Percentiles rank a stretch among this genome's conserved stretches.
These are phyloP conservation scores for Aleiodes leptofemur DNA, from an alignment of 2,888 invertebrate species.

Conservation along the genomic window DNA sequence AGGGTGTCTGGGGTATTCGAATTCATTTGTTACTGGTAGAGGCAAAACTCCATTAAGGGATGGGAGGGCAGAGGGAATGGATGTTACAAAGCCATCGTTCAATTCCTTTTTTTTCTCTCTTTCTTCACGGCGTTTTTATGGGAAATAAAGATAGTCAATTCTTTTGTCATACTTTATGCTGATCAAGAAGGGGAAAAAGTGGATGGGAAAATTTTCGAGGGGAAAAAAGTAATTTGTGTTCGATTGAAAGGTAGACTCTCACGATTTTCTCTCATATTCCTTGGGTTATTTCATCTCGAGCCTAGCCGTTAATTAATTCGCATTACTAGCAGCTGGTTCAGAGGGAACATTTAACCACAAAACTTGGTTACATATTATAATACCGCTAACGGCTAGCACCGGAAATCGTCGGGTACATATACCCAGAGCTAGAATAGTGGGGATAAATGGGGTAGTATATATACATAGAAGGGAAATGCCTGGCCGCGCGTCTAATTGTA, in stretches of 20 bases:
- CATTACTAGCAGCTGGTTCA: constrained; percentile 60
- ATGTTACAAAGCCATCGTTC: not conserved
- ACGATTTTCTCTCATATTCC: not conserved
- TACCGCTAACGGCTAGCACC: constrained; percentile 54
- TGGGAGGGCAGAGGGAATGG: not conserved
- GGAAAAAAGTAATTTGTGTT: not conserved
- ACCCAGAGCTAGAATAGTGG: not conserved
- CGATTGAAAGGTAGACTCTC: constrained; percentile 1
- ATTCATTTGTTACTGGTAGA: constrained; percentile 6
- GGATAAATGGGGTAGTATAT: constrained; percentile 12
- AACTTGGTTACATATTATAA: constrained; percentile 59
- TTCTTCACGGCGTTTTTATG: not conserved
- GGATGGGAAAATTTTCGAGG: not conserved
- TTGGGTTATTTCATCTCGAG: constrained; percentile 15
- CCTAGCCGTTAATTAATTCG: constrained; percentile 57
- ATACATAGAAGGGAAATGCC: constrained; percentile 12
- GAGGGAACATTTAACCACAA: constrained; percentile 46
- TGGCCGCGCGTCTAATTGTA: constrained; percentile 53
- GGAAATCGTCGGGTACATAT: constrained; percentile 2
- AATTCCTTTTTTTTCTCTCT: not conserved
- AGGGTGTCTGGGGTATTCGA: constrained; percentile 11
- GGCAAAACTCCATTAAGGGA: not conserved
- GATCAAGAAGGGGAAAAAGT: not conserved
- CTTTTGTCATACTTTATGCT: not conserved
- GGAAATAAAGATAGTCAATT: no score